These are phyloP conservation scores for Brachyhypopomus gauderio DNA, from an alignment of 2,113 vertebrate genomes.

Conservation along the genomic window DNA sequence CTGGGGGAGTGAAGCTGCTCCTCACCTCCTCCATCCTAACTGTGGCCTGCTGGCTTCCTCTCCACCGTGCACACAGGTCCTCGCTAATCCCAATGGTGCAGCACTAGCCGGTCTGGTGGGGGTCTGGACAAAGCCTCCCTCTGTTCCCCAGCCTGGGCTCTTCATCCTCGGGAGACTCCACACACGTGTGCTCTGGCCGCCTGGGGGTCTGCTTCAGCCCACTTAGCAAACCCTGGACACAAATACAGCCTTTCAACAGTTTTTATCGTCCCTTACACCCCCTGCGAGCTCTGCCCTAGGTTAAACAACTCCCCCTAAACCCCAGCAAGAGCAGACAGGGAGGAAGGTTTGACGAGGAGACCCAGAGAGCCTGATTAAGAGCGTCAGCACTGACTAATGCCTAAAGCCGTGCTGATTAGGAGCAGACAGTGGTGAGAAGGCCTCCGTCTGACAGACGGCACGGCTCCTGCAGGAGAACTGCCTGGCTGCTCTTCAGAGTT, in stretches of 20 bases:
- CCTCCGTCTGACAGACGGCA: background rate
- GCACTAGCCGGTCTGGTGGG: constrained; percentile 63
- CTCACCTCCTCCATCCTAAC: background rate
- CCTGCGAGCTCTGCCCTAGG: background rate
- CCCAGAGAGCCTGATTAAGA: constrained; percentile 12
- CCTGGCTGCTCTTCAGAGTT: background rate
- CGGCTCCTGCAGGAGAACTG: background rate
- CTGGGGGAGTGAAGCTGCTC: too few relatives aligned
- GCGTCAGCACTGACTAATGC: constrained; percentile 34
- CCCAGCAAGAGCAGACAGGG: background rate
- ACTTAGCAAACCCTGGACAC: constrained; percentile 58
- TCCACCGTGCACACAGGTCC: constrained; percentile 52
- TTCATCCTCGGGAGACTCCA: constrained; percentile 67
- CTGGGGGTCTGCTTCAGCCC: constrained; percentile 33
- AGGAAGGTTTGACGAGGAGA: background rate
- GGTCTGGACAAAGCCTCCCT: constrained; percentile 69
- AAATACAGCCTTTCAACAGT: constrained; percentile 61
- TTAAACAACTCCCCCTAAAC: background rate
- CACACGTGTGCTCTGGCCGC: constrained; percentile 65
- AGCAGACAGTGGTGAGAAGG: constrained; percentile 23
- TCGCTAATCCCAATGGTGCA: constrained; percentile 65
- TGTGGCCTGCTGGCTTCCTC: constrained; percentile 53
- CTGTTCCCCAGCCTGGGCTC: constrained; percentile 66
- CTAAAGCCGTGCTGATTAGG: constrained; percentile 14
- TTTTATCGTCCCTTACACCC: constrained; percentile 2